Conservation (phyloP, 1,140 invertebrate genomes). For the Acromyrmex heyeri region DNA sequence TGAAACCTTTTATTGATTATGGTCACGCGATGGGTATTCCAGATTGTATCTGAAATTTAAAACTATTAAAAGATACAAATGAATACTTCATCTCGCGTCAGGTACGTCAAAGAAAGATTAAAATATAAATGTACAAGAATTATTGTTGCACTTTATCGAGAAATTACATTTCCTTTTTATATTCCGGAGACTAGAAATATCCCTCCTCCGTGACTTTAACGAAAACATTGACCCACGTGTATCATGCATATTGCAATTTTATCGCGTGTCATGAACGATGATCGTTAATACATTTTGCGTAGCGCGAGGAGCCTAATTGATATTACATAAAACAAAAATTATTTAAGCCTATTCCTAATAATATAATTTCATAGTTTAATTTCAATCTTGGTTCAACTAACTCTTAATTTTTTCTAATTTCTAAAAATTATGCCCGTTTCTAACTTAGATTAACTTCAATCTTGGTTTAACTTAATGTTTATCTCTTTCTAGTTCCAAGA, state of each 20-base stretch:
- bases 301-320: not conserved
- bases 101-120: not conserved
- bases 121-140: not conserved
- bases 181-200: not conserved
- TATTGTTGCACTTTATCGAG: not conserved
- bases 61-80: conserved; percentile 9
- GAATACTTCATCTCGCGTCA: not conserved
- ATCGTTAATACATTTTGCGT: conserved; percentile 5
- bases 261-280: conserved; percentile 19
- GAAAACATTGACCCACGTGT: conserved; percentile 48
- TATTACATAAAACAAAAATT: conserved; percentile 1
- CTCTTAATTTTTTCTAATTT: too few relatives aligned
- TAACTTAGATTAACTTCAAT: too few relatives aligned
- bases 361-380: too few relatives aligned
- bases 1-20: conserved; percentile 15
- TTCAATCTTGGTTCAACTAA: too few relatives aligned
- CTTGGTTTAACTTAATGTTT: too few relatives aligned
- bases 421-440: too few relatives aligned
- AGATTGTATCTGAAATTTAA: not conserved
- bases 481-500: too few relatives aligned
- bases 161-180: not conserved
- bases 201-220: conserved; percentile 13
- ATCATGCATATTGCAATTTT: conserved; percentile 35
- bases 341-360: not conserved
- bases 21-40: not conserved